phyloP scores from a whole-genome alignment of 2,797 vertebrate species.

The Pogonophryne albipinna region DNA sequence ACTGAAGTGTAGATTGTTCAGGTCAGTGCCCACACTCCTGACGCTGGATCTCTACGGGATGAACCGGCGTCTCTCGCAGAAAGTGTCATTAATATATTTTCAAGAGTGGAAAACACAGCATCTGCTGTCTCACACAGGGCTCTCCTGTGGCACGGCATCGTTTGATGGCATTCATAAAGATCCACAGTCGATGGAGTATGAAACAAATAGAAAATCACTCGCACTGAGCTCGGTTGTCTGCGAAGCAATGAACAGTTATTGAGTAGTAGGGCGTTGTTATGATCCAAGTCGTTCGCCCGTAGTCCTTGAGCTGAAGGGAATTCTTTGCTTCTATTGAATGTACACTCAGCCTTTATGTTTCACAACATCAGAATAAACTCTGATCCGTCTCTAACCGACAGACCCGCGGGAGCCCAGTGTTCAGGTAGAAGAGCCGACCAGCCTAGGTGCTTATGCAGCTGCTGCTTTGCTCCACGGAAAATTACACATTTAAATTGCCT shows the following conservation, averaged over 20 bases:
- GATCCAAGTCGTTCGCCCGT: constrained; percentile 39
- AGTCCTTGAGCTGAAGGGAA: constrained; percentile 49
- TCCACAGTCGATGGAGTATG: constrained; percentile 27
- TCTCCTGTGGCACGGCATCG: constrained; percentile 49
- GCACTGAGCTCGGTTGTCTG: constrained; percentile 32
- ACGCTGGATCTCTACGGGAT: constrained; percentile 56
- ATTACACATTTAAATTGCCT: constrained; percentile 68
- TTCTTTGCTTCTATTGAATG: constrained; percentile 44
- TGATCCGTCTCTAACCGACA: constrained; percentile 38
- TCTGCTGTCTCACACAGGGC: constrained; percentile 45
- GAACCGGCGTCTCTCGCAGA: constrained; percentile 52
- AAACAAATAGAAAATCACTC: constrained; percentile 54
- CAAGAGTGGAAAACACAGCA: constrained; percentile 58
- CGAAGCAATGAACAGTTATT: constrained; percentile 50
- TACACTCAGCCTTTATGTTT: constrained; percentile 54
- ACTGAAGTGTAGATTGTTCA: constrained; percentile 69
- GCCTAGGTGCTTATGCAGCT: constrained; percentile 9
- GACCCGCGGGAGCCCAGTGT: constrained; percentile 32
- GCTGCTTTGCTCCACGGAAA: constrained; percentile 47
- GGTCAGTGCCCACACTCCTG: constrained; percentile 67
- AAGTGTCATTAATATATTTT: constrained; percentile 74
- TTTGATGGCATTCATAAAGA: constrained; percentile 69
- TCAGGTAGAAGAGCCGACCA: constrained; percentile 44
- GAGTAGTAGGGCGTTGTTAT: constrained; percentile 51
- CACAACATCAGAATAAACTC: constrained; percentile 50